Conservation (phyloP, 2,113 vertebrate genomes). For the Halcyon malimbica region DNA sequence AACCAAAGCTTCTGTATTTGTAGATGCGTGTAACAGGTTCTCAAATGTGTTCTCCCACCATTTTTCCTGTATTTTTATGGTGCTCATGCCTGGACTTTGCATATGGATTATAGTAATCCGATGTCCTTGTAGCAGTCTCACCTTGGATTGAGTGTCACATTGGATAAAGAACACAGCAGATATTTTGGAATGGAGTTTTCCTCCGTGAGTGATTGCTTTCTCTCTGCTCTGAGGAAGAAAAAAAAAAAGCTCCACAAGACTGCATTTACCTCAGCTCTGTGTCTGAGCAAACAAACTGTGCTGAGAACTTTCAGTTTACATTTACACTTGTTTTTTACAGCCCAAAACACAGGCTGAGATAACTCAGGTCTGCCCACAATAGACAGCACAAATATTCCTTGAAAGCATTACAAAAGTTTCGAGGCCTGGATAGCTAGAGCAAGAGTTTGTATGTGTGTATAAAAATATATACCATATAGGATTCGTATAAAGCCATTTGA, state of each 20-base stretch:
- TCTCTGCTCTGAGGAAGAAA: not conserved
- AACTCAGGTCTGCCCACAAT: not conserved
- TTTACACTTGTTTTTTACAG: not conserved
- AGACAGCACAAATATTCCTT: conserved; percentile 1
- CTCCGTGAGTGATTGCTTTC: not conserved
- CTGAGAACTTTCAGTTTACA: not conserved
- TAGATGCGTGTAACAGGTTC: not conserved
- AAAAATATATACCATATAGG: not conserved
- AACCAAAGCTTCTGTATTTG: not conserved
- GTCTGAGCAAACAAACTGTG: conserved; percentile 21
- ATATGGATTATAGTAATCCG: conserved; percentile 1
- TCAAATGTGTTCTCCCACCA: not conserved
- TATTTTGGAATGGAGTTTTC: conserved; percentile 10
- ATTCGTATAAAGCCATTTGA: not conserved
- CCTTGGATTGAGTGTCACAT: not conserved
- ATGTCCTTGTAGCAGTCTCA: not conserved
- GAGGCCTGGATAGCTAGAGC: not conserved
- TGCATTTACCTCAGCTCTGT: conserved; percentile 20
- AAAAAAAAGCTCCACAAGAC: not conserved
- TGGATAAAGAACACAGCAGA: not conserved
- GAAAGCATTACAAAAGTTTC: not conserved
- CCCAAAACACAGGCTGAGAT: not conserved
- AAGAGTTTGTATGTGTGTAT: not conserved
- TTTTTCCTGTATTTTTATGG: not conserved
- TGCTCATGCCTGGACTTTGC: not conserved